Evolutionary conservation across 2,888 invertebrate species (phyloP).

Genomic region (Schizaphis graminum): DNA sequence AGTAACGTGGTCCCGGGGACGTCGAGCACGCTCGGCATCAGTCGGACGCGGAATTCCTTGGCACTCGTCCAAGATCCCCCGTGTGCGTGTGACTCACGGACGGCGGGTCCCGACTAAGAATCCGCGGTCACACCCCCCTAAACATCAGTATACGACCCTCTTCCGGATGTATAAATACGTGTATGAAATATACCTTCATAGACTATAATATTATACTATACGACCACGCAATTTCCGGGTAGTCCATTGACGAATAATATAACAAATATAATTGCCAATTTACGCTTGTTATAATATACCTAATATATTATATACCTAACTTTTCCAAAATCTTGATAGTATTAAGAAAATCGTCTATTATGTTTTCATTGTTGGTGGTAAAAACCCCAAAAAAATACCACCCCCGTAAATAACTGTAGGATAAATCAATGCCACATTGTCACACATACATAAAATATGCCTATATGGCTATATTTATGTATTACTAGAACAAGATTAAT

Average conservation of each 20-base stretch:
- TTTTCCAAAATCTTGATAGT: not conserved
- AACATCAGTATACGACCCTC: not conserved
- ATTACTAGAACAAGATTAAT: not conserved
- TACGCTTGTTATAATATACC: not conserved
- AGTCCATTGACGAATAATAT: not conserved
- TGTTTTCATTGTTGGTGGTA: not conserved
- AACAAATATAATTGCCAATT: not conserved
- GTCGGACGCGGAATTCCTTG: conserved; percentile 62
- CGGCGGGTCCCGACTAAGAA: not conserved
- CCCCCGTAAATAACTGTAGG: not conserved
- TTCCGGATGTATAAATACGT: not conserved
- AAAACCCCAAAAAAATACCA: not conserved
- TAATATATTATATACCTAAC: not conserved
- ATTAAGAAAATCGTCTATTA: not conserved
- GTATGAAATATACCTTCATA: not conserved
- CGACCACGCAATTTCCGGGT: not conserved
- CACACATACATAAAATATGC: not conserved
- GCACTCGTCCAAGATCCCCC: conserved; percentile 45
- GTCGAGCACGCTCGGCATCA: conserved; percentile 60
- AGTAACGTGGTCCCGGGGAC: conserved; percentile 64
- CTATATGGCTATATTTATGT: not conserved
- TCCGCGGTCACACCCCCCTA: not conserved
- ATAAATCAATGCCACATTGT: not conserved
- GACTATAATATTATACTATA: not conserved
- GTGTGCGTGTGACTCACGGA: conserved; percentile 52